phyloP scores from a whole-genome alignment of 1,140 invertebrate genomes.

The Paraescarpia echinospica region DNA sequence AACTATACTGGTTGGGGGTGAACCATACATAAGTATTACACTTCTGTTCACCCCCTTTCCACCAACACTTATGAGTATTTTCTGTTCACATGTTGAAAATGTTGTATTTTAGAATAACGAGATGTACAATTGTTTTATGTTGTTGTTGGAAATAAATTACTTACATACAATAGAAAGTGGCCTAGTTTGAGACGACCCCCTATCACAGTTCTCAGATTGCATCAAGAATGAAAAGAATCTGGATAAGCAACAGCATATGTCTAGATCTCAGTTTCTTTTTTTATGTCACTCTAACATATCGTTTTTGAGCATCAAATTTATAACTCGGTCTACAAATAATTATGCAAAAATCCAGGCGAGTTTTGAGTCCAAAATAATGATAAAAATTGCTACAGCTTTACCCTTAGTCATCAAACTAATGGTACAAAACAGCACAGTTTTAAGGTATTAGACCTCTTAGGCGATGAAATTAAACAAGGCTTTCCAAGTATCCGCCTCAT shows the following conservation, averaged over 20 bases:
- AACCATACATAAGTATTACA: too few species aligned
- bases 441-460: background rate
- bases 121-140: too few species aligned
- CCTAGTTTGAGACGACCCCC: background rate
- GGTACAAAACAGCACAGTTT: background rate
- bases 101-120: too few species aligned
- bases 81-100: background rate
- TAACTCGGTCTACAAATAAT: background rate
- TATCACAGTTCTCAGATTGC: background rate
- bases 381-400: background rate
- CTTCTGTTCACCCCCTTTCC: too few species aligned
- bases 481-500: background rate
- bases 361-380: background rate
- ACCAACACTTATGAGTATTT: background rate
- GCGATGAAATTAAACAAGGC: background rate
- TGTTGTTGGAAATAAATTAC: too few species aligned
- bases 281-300: background rate
- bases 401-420: background rate
- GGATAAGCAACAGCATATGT: background rate
- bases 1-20: too few species aligned
- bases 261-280: background rate
- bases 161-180: background rate
- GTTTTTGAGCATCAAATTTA: background rate
- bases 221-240: conserved; percentile 1
- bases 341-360: background rate